Evolutionary conservation across 2,888 invertebrate genomes (phyloP), one percentile per base, ranked within the genome.

Genomic region (Xestia c-nigrum): DNA sequence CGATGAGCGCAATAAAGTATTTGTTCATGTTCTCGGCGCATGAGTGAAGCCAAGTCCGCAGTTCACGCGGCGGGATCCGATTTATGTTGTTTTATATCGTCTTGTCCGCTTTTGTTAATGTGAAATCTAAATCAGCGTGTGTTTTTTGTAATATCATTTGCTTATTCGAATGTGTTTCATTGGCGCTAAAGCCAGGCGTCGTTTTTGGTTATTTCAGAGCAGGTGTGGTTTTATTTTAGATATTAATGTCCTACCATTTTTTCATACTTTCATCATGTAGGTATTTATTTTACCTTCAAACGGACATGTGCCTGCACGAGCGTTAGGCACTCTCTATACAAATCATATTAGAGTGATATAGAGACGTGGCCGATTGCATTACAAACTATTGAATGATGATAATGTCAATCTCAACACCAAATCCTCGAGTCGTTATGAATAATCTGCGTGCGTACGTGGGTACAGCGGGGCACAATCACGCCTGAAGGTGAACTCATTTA

Each of bases 71-170:
- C 95, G 94, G 93, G 95, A 84, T 91, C 89, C 94, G 91, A 95
- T 95, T 95, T 95, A 95, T 95, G 93, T 92, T 91, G 92, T 93
- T 93, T 93, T 94, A 94, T 95, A 94, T 92, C 91, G 90, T 91
- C 94, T 93, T 95, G 96, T 96, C 94, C 92, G 93, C 93, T 94
- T 94, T 95, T 94, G 95, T 96, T 95, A 95, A 96, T 95, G 95
- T 92, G 91, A 94, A 94, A 94, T 94, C 94, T 95, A 95, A 95
- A 95, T 95, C 95, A 94, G 91, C 85, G 84, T 87, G 85, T 87
- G 85, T 90, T 90, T 88, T 88, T 90, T 85, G 87, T 86, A 85
- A 86, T 81, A 86, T 83, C 69, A 84, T 87, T 84, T 90, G 84
- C 86, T 88, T 88, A 87, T 89, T 84, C 67, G 66, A 82, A 84